Conservation (phyloP, 2,888 invertebrate genomes). For the Alviniconcha strummeri region DNA sequence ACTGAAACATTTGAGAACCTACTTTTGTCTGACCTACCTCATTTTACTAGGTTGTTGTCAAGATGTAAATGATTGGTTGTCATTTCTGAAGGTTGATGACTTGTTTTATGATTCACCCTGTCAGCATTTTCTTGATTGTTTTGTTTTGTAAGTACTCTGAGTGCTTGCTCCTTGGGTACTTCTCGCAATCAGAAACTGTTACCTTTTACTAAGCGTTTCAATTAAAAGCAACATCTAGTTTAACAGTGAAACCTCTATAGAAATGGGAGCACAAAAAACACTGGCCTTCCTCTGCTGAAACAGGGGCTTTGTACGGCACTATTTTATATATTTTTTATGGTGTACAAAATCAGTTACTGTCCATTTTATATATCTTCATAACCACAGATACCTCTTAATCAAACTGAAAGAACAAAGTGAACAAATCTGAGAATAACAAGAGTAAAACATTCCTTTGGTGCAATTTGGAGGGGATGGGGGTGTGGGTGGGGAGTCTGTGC, state of each 20-base stretch:
- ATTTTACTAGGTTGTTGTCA: neutral
- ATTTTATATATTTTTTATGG: neutral
- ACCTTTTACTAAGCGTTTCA: no score
- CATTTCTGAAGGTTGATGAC: neutral
- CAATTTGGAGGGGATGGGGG: neutral
- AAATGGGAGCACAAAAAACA: no score
- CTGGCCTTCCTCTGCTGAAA: no score
- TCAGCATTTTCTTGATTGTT: neutral
- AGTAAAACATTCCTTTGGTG: conserved; percentile 11
- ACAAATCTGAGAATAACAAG: no score
- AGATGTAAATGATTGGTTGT: neutral
- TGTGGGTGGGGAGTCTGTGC: no score
- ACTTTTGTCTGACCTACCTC: conserved; percentile 14
- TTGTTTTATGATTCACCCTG: neutral
- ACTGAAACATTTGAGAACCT: neutral
- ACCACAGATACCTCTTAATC: neutral
- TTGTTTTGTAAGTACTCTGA: neutral
- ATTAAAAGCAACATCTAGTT: no score
- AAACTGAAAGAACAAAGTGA: neutral
- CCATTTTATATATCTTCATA: neutral
- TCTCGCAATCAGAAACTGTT: no score
- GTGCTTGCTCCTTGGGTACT: neutral
- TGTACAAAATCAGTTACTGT: no score
- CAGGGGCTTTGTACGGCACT: no score
- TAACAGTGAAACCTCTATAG: no score